Evolutionary conservation across 2,797 vertebrate species (phyloP).

Genomic region (Coranthus polyacanthus): DNA sequence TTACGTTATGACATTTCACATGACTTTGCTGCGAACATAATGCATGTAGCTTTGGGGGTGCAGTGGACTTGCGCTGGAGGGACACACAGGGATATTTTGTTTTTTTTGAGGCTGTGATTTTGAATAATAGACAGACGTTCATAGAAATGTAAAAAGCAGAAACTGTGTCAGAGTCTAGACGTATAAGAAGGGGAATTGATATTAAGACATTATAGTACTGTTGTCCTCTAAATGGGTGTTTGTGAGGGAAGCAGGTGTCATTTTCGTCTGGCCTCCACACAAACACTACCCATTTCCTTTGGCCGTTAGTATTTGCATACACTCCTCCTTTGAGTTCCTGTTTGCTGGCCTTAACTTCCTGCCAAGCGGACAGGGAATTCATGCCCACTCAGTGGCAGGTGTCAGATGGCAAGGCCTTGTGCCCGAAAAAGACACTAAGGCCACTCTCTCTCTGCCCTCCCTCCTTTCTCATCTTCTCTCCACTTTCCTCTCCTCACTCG

Average conservation of each 20-base stretch:
- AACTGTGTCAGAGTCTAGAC: conserved; percentile 40
- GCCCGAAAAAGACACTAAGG: conserved; percentile 82
- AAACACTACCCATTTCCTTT: conserved; percentile 83
- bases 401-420: conserved; percentile 87
- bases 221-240: conserved; percentile 74
- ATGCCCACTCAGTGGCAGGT: conserved; percentile 87
- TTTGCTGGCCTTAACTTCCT: conserved; percentile 83
- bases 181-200: conserved; percentile 61
- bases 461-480: conserved; percentile 16
- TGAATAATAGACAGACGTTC: conserved; percentile 26
- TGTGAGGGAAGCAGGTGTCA: conserved; percentile 85
- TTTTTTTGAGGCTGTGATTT: conserved; percentile 1
- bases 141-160: conserved; percentile 35
- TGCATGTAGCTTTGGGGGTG: not conserved
- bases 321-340: conserved; percentile 84
- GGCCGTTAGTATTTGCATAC: conserved; percentile 78
- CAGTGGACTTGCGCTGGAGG: too few relatives aligned
- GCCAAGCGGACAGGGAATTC: conserved; percentile 82
- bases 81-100: not conserved
- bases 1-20: conserved; percentile 36
- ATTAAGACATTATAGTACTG: conserved; percentile 63
- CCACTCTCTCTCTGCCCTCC: conserved; percentile 71
- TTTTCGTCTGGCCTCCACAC: conserved; percentile 70
- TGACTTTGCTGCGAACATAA: conserved; percentile 18
- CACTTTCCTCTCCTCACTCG: conserved; percentile 20